phyloP scores from a whole-genome alignment of 2,113 vertebrate species.

The Miniopterus natalensis region DNA sequence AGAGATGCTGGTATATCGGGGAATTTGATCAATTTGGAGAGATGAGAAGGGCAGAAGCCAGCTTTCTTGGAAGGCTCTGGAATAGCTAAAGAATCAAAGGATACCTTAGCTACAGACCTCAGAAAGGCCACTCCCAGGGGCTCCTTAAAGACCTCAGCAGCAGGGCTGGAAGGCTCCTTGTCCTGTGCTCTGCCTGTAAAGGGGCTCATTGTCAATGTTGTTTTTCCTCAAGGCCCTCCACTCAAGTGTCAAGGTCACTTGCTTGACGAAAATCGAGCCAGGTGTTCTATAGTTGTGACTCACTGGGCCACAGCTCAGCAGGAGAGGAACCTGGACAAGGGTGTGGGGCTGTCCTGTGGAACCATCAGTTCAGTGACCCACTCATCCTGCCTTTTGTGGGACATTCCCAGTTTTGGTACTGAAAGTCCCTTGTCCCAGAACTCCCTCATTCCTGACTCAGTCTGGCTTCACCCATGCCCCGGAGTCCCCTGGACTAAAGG shows the following conservation, averaged over 20 bases:
- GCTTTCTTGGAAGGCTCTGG: neutral
- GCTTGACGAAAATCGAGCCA: neutral
- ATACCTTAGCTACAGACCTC: neutral
- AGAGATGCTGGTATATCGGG: neutral
- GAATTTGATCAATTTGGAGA: neutral
- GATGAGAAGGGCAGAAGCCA: neutral
- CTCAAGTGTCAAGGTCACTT: neutral
- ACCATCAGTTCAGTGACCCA: neutral
- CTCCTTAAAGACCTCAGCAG: neutral
- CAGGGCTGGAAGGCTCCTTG: neutral
- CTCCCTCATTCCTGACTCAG: neutral
- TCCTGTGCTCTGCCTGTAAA: neutral
- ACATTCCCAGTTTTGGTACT: neutral
- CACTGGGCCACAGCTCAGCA: too few species aligned
- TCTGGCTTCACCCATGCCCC: neutral
- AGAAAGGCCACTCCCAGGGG: too few species aligned
- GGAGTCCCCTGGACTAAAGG: neutral
- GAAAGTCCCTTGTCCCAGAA: neutral
- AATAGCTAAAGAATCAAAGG: neutral
- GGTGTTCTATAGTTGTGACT: neutral
- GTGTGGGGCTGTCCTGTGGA: rapidly evolving
- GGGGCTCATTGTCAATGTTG: neutral
- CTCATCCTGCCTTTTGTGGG: neutral
- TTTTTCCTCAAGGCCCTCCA: neutral
- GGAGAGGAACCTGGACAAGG: neutral